Evolutionary conservation across 1,140 invertebrate species (phyloP).

Genomic region (Delia radicum): DNA sequence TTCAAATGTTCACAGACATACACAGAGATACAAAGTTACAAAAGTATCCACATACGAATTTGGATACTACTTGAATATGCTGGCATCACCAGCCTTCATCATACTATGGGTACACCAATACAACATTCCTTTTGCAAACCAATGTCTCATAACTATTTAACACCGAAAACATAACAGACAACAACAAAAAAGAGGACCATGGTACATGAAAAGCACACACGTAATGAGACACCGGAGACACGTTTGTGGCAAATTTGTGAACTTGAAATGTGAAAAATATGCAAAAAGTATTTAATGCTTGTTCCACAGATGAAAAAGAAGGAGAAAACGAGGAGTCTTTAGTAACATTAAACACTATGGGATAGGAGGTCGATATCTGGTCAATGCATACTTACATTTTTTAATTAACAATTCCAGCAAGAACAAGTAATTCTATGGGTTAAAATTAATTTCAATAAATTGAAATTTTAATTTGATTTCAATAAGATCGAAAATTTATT

Average conservation of each 20-base stretch:
- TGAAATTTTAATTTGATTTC: too few species aligned
- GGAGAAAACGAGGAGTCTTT: too few species aligned
- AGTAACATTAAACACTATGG: too few species aligned
- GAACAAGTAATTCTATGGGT: too few species aligned
- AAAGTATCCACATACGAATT: neutral
- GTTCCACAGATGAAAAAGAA: neutral
- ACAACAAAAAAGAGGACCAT: neutral
- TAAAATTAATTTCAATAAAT: too few species aligned
- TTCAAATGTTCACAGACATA: slow-evolving; percentile 1
- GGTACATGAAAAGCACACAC: slow-evolving; percentile 1
- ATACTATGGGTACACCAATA: neutral
- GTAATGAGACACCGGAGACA: slow-evolving; percentile 22
- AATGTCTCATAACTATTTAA: slow-evolving; percentile 24
- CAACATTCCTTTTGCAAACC: slow-evolving; percentile 4
- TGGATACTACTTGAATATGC: neutral
- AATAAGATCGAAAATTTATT: too few species aligned
- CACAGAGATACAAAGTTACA: neutral
- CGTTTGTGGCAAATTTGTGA: slow-evolving; percentile 23
- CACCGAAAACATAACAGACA: neutral
- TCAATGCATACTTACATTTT: too few species aligned
- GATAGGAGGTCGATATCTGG: too few species aligned
- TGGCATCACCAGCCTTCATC: neutral
- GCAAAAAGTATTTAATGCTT: slow-evolving; percentile 17
- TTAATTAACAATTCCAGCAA: too few species aligned
- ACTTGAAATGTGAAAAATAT: slow-evolving; percentile 24